Base-by-base conservation (phyloP, 2,797 vertebrate genomes). In the Micromesistius poutassou region DNA sequence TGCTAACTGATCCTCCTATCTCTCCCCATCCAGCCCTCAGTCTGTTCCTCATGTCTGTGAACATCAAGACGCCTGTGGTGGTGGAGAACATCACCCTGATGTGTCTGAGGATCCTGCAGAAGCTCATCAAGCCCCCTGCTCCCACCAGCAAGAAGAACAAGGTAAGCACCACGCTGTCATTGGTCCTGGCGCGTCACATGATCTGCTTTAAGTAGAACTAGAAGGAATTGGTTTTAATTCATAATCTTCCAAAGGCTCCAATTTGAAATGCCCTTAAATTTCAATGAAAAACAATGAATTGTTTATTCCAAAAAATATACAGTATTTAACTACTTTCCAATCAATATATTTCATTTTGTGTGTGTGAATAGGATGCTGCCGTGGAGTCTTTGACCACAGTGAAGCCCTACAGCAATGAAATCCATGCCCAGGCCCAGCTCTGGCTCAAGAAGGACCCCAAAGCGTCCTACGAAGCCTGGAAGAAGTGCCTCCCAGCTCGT, bases 71-170 rank as follows among this genome's bases (percentile, higher is more conserved):
- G 0, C 98, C 98, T 0, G 98, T 99, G 38, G 98, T 99, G 36
- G 98, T 99, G 79, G 98, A 99, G 84, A 99, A 99, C 91, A 98
- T 99, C 85, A 99, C 98, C 22, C 95, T 99, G 74, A 99, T 99
- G 97, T 99, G 98, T 89, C 93, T 99, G 89, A 95, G 97, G 89
- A 99, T 99, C 88, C 93, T 99, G 10, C 98, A 99, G 88, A 99
- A 98, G 87, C 94, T 99, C 78, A 98, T 99, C 86, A 99, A 97
- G 83, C 98, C 98, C 0, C 97, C 97, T 71, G 95, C 96, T 42
- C 96, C 98, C 19, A 99, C 97, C 68, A 99, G 98, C 96, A 99
- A 99, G 93, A 99, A 98, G 87, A 99, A 99, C 90, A 99, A 99
- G 97, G 98, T 99, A 88, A 31, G 7, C 55, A 22, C 55, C 55